A percentile compares a stretch with the other conserved stretches of the same genome.
phyloP scores from a whole-genome alignment of 2,888 invertebrate genomes.

The Pammene fasciana region DNA sequence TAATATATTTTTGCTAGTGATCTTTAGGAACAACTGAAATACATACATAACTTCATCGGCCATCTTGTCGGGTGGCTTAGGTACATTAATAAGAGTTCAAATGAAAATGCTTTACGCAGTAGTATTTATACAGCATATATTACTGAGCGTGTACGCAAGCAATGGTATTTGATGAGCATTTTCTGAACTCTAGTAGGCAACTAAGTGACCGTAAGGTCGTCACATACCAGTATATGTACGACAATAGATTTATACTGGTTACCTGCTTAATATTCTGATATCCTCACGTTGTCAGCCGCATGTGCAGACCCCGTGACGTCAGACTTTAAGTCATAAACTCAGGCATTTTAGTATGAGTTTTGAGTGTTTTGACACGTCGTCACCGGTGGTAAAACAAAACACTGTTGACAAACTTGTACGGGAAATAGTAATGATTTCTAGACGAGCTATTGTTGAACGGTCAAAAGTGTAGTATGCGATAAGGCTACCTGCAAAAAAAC shows the following conservation, averaged over 20 bases:
- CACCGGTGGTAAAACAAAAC: constrained; percentile 4
- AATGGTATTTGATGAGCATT: too few species aligned
- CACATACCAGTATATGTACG: not conserved
- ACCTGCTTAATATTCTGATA: constrained; percentile 1
- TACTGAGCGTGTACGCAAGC: too few species aligned
- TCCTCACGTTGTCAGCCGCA: constrained; percentile 2
- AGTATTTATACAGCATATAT: too few species aligned
- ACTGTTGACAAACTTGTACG: constrained; percentile 21
- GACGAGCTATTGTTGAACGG: constrained; percentile 20
- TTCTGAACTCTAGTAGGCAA: too few species aligned
- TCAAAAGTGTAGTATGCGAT: not conserved
- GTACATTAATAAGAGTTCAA: too few species aligned
- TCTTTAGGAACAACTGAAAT: too few species aligned
- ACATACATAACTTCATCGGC: too few species aligned
- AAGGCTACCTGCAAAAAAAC: not conserved
- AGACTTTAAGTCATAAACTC: constrained; percentile 44
- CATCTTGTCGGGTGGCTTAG: too few species aligned
- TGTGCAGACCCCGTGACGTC: constrained; percentile 46
- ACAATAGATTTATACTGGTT: not conserved
- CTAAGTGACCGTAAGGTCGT: too few species aligned
- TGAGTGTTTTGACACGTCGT: constrained; percentile 51
- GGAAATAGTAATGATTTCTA: constrained; percentile 21
- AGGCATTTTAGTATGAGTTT: constrained; percentile 45
- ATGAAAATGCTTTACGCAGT: too few species aligned
- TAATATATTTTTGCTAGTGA: too few species aligned